A percentile compares a stretch with the other conserved stretches of the same genome.
phyloP scores from a whole-genome alignment of 2,113 vertebrate species.

The Ibidorhyncha struthersii region DNA sequence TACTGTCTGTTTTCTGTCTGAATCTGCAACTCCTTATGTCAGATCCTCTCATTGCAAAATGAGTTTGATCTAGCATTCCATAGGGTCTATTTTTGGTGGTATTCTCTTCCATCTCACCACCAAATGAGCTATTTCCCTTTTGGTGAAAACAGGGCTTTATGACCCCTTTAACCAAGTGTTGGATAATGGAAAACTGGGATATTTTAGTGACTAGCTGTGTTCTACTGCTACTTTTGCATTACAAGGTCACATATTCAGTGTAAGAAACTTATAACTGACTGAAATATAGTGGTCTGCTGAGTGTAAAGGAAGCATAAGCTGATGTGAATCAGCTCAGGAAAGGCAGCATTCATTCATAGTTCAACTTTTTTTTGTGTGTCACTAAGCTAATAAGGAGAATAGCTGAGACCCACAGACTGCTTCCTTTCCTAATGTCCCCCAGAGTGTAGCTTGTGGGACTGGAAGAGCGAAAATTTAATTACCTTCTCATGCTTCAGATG shows the following conservation, averaged over 20 bases:
- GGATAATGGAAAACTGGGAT: not conserved
- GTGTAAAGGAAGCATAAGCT: not conserved
- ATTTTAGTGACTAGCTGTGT: not conserved
- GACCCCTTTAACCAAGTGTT: not conserved
- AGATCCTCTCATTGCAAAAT: not conserved
- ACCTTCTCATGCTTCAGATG: conserved; percentile 44
- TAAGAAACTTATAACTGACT: not conserved
- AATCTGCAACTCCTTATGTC: not conserved
- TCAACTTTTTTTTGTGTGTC: not conserved
- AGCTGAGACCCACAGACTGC: not conserved
- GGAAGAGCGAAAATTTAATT: conserved; percentile 53
- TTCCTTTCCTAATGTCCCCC: conserved; percentile 1
- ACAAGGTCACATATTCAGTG: not conserved
- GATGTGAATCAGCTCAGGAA: not conserved
- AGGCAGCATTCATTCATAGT: not conserved
- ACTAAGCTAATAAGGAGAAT: not conserved
- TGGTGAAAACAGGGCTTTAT: not conserved
- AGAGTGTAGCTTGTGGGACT: not conserved
- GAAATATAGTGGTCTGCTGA: not conserved
- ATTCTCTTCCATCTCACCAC: not conserved
- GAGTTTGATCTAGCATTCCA: not conserved
- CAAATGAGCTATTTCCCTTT: not conserved
- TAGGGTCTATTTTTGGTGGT: not conserved
- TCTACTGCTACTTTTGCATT: not conserved
- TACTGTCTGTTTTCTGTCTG: not conserved